phyloP scores from a whole-genome alignment of 2,113 vertebrate genomes.

The Hiodon tergisus region DNA sequence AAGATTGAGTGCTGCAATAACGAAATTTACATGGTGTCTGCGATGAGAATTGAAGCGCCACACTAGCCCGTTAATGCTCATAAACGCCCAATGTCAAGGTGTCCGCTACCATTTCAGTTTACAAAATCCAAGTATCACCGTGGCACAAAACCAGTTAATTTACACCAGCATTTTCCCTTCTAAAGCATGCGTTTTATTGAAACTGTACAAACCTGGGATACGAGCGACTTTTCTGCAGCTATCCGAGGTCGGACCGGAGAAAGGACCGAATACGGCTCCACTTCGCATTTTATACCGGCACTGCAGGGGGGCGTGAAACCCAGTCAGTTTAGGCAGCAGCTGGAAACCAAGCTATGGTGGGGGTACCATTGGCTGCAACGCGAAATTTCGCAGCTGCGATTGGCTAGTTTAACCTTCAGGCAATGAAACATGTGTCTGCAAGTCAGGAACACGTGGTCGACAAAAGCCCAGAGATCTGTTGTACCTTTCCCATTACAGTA shows the following conservation, averaged over 20 bases:
- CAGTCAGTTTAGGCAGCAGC: conserved; percentile 30
- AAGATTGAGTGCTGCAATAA: too few species aligned
- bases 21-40: too few species aligned
- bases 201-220: conserved; percentile 17
- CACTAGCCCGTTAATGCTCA: too few species aligned
- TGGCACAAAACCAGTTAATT: too few species aligned
- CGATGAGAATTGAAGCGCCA: too few species aligned
- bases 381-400: conserved; percentile 35
- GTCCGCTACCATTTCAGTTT: too few species aligned
- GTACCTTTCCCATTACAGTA: too few species aligned
- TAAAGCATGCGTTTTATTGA: neutral
- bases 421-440: conserved; percentile 16
- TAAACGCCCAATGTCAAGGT: too few species aligned
- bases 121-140: too few species aligned
- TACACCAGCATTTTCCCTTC: neutral
- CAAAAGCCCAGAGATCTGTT: conserved; percentile 42
- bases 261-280: conserved; percentile 52
- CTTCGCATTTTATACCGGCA: conserved; percentile 54
- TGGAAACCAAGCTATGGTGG: conserved; percentile 33
- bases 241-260: conserved; percentile 41
- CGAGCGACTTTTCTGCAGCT: conserved; percentile 4
- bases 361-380: conserved; percentile 52
- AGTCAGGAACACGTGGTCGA: conserved; percentile 33
- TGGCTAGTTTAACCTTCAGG: conserved; percentile 36
- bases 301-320: conserved; percentile 34